Conservation (phyloP, 2,888 invertebrate species). For the Mesopsocus fuscifrons region DNA sequence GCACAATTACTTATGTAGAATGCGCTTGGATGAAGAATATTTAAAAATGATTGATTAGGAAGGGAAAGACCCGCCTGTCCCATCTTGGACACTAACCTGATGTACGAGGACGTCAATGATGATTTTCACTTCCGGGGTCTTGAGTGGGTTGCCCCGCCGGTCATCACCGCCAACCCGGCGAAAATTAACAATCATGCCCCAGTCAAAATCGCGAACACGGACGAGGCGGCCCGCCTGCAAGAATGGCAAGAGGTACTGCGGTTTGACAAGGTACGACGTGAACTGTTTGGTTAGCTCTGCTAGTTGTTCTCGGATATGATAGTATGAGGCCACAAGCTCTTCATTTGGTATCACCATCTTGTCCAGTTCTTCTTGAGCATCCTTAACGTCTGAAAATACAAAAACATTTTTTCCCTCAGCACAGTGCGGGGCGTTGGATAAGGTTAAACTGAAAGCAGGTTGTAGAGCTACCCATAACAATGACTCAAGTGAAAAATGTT, state of each 20-base stretch:
- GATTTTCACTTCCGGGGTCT: conserved; percentile 22
- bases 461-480: not conserved
- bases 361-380: conserved; percentile 44
- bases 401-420: too few relatives aligned
- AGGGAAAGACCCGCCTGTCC: too few relatives aligned
- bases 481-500: too few relatives aligned
- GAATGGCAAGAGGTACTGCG: conserved; percentile 81
- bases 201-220: conserved; percentile 85
- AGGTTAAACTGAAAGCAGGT: too few relatives aligned
- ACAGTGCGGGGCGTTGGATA: too few relatives aligned
- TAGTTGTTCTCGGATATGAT: conserved; percentile 65
- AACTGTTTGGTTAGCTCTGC: conserved; percentile 55
- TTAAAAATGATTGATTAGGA: too few relatives aligned
- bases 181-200: conserved; percentile 92
- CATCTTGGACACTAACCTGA: too few relatives aligned
- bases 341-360: conserved; percentile 50
- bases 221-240: conserved; percentile 85
- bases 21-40: too few relatives aligned
- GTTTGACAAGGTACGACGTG: conserved; percentile 58
- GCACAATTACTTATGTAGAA: too few relatives aligned
- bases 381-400: conserved; percentile 36
- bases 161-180: conserved; percentile 30
- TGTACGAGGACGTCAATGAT: conserved; percentile 18
- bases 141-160: conserved; percentile 15
- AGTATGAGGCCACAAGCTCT: conserved; percentile 57